phyloP scores from a whole-genome alignment of 2,888 invertebrate species.

The Drosophila anceps region DNA sequence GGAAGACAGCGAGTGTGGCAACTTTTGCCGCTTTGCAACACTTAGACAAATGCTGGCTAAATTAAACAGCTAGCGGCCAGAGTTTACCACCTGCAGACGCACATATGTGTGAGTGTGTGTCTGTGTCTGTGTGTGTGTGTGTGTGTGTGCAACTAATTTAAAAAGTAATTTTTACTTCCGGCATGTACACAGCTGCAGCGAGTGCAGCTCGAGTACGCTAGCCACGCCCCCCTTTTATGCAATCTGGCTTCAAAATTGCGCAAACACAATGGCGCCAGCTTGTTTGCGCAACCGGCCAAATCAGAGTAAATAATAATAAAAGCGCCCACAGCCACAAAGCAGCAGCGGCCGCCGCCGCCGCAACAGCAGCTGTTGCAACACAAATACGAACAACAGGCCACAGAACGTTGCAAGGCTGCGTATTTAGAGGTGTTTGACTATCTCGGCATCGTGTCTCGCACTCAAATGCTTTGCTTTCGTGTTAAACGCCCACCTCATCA shows the following conservation, averaged over 20 bases:
- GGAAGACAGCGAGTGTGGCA: slow-evolving; percentile 39
- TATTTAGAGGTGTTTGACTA: slow-evolving; percentile 61
- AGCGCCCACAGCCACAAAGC: slow-evolving; percentile 38
- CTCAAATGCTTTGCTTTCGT: slow-evolving; percentile 32
- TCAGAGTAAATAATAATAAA: slow-evolving; percentile 70
- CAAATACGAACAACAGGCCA: slow-evolving; percentile 19
- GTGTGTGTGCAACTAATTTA: slow-evolving; percentile 70
- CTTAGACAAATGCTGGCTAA: slow-evolving; percentile 63
- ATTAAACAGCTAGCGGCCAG: slow-evolving; percentile 59
- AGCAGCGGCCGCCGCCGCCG: slow-evolving; percentile 2
- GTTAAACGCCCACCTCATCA: slow-evolving; percentile 3
- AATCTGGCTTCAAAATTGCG: slow-evolving; percentile 43
- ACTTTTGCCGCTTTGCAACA: slow-evolving; percentile 72
- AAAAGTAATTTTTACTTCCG: slow-evolving; percentile 80
- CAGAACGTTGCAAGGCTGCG: slow-evolving; percentile 25
- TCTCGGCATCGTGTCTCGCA: slow-evolving; percentile 20
- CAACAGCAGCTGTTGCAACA: slow-evolving; percentile 21
- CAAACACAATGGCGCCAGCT: slow-evolving; percentile 54
- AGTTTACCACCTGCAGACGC: slow-evolving; percentile 34
- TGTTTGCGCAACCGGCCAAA: slow-evolving; percentile 63
- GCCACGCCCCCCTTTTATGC: slow-evolving; percentile 22
- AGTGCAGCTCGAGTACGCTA: slow-evolving; percentile 11
- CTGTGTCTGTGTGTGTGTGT: slow-evolving; percentile 4
- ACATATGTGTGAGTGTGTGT: slow-evolving; percentile 8
- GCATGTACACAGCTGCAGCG: slow-evolving; percentile 72